Evolutionary conservation across 1,140 invertebrate genomes (phyloP).

Genomic region (Eufriesea mexicana): DNA sequence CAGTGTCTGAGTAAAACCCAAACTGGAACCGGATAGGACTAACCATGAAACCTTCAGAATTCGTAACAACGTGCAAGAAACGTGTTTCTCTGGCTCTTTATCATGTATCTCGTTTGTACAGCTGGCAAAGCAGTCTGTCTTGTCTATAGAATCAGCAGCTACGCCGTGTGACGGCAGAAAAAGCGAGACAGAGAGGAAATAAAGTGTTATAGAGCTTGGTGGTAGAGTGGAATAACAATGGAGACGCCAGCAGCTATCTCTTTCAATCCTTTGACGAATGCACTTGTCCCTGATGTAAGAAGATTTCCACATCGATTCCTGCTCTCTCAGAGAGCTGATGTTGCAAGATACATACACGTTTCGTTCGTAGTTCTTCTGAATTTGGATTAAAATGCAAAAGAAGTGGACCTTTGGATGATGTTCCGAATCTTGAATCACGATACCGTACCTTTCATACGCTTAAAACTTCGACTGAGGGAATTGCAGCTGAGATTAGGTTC

Average conservation of each 20-base stretch:
- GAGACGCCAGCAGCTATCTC: background rate
- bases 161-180: background rate
- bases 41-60: background rate
- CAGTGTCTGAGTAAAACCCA: background rate
- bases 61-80: background rate
- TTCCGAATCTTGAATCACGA: too few species aligned
- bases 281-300: background rate
- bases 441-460: too few species aligned
- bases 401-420: too few species aligned
- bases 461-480: too few species aligned
- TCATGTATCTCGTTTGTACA: conserved; percentile 21
- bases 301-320: background rate
- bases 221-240: background rate
- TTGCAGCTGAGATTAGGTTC: background rate
- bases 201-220: too few species aligned
- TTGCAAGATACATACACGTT: background rate
- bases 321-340: background rate
- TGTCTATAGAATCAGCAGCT: background rate
- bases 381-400: too few species aligned
- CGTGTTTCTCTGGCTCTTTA: background rate
- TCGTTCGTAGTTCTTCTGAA: too few species aligned
- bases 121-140: conserved; percentile 2
- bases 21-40: background rate
- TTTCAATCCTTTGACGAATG: background rate
- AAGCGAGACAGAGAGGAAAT: background rate